Evolutionary conservation across 2,113 vertebrate genomes (phyloP), one percentile per base, ranked within the genome.

Genomic region (Falcunculus frontatus): DNA sequence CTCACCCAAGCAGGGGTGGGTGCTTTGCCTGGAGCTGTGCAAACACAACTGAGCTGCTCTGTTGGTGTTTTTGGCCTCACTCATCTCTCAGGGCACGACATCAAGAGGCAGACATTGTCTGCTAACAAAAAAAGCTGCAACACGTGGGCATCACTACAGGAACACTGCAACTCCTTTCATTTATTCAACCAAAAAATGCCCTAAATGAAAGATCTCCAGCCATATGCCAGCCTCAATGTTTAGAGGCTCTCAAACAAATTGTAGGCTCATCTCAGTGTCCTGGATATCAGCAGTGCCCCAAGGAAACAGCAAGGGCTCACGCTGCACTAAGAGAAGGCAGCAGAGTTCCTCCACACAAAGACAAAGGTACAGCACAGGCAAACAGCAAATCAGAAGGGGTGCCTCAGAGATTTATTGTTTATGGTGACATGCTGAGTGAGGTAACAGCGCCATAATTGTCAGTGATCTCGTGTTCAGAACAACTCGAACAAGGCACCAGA

Each of bases 371-470:
- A 33, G 27, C 25, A 30, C 14, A 7, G 76, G 41, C 52, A 27
- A 22, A 30, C 4, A 49, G 59, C 7, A 78, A 46, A 46, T 49
- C 21, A 22, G 50, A 30, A 84, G 8, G 3, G 23, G 6, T 15
- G 69, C 52, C 65, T 25, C 50, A 37, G 75, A 73, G 35, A 32
- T 50, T 16, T 63, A 10, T 16, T 42, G n/a, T 3, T 35, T 29
- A 33, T 30, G 49, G 39, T 39, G 65, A 82, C 73, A 72, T 18
- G 20, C 80, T 89, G 57, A 52, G 14, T 5, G 21, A 46, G 27
- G n/a, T 53, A 46, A 5, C 32, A 62, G 21, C 17, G 4, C 5
- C 2, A 0, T 11, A 60, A 46, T 0, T 87, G 49, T 11, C 78
- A 73, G 50, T 46, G 70, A 76, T 42, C 26, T 20, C 57, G 37